Percentiles rank a stretch among this genome's conserved stretches.
These are phyloP conservation scores for Pristionchus fissidentatus DNA, from an alignment of 2,888 invertebrate genomes.

Conservation along the genomic window DNA sequence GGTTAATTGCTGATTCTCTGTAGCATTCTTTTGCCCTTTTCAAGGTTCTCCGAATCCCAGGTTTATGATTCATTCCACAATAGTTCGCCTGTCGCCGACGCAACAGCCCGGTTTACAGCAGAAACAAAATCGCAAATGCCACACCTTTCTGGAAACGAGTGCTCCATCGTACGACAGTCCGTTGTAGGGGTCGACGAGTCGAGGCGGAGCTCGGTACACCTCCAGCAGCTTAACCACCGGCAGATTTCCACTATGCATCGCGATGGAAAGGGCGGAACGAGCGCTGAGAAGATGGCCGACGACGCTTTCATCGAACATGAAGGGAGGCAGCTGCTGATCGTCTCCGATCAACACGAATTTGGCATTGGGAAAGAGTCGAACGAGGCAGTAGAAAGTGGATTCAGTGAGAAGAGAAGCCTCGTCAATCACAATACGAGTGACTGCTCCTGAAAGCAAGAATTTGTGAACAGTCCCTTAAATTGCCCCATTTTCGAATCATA, in stretches of 20 bases:
- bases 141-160: background rate
- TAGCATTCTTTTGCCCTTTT: too few species aligned
- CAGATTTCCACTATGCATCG: background rate
- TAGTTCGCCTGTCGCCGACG: too few species aligned
- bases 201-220: background rate
- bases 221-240: slow-evolving; percentile 4
- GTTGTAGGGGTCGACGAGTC: slow-evolving; percentile 26
- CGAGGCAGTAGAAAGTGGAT: slow-evolving; percentile 8
- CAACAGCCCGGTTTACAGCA: too few species aligned
- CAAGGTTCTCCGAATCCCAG: too few species aligned
- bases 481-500: background rate
- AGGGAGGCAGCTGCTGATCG: slow-evolving; percentile 14
- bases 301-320: slow-evolving; percentile 16
- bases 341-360: slow-evolving; percentile 30
- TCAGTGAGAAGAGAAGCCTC: slow-evolving; percentile 37
- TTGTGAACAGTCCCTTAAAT: too few species aligned
- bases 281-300: background rate
- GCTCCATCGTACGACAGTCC: background rate
- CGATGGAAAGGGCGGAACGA: background rate
- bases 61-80: too few species aligned
- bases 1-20: background rate
- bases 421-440: background rate
- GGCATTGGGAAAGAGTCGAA: background rate
- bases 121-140: background rate
- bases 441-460: background rate